phyloP scores from a whole-genome alignment of 2,113 vertebrate species.

The Oncorhynchus kisutch region DNA sequence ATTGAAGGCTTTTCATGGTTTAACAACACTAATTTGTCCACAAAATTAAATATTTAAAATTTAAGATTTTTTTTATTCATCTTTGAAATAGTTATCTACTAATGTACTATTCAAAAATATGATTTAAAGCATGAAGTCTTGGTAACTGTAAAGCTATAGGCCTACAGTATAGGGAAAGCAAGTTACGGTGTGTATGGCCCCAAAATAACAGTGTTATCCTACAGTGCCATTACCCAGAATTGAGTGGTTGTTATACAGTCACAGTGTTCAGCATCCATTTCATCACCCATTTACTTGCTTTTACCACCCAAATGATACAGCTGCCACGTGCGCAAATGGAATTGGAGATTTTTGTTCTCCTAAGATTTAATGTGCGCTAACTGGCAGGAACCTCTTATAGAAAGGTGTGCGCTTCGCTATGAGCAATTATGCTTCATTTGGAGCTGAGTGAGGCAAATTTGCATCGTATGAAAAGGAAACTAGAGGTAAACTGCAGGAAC shows the following conservation, averaged over 20 bases:
- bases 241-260: neutral
- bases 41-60: slow-evolving; percentile 15
- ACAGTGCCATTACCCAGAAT: neutral
- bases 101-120: slow-evolving; percentile 28
- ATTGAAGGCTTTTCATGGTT: slow-evolving; percentile 45
- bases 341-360: slow-evolving; percentile 72
- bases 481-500: slow-evolving; percentile 78
- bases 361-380: slow-evolving; percentile 76
- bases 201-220: neutral
- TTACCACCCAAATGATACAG: slow-evolving; percentile 74
- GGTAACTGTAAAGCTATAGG: slow-evolving; percentile 12
- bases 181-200: neutral
- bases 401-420: slow-evolving; percentile 81
- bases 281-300: slow-evolving; percentile 75
- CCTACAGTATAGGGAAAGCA: neutral
- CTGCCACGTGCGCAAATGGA: slow-evolving; percentile 72
- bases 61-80: neutral
- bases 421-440: slow-evolving; percentile 81
- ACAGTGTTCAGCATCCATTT: slow-evolving; percentile 66
- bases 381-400: slow-evolving; percentile 79
- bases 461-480: slow-evolving; percentile 79
- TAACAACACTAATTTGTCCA: neutral
- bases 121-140: neutral
- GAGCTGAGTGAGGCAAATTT: slow-evolving; percentile 81
- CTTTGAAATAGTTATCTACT: neutral